These are phyloP conservation scores for Drosophila ficusphila DNA, from an alignment of 1,140 invertebrate genomes.

Conservation along the genomic window DNA sequence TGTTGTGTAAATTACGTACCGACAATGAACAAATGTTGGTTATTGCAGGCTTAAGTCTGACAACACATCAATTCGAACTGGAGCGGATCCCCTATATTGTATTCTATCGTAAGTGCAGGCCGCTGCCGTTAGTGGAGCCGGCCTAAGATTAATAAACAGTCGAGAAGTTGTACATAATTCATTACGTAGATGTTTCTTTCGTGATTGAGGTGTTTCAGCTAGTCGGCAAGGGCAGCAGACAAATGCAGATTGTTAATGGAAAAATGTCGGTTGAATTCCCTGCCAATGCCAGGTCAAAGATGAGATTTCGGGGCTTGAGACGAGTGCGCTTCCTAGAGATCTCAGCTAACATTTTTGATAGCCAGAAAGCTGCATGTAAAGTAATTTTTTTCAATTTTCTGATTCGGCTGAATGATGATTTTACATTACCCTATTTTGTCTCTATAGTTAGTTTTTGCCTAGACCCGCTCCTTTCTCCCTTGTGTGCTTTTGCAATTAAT, in stretches of 20 bases:
- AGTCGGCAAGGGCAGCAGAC: neutral
- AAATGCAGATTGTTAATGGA: neutral
- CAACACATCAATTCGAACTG: constrained; percentile 48
- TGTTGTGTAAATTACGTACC: constrained; percentile 51
- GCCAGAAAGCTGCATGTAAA: constrained; percentile 29
- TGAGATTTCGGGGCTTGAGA: neutral
- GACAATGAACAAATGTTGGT: constrained; percentile 44
- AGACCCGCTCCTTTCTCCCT: neutral
- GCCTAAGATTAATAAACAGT: constrained; percentile 46
- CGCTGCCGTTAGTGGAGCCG: neutral
- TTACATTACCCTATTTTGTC: constrained; percentile 35
- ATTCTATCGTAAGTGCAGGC: constrained; percentile 27
- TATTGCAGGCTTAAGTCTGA: constrained; percentile 45
- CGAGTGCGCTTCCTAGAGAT: neutral
- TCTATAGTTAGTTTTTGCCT: constrained; percentile 12
- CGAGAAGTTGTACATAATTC: constrained; percentile 67
- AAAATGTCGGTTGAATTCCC: neutral
- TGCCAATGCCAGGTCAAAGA: neutral
- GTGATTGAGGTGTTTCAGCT: constrained; percentile 40
- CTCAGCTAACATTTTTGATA: constrained; percentile 1
- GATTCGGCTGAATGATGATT: constrained; percentile 59
- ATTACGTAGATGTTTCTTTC: constrained; percentile 67
- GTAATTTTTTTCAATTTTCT: constrained; percentile 26
- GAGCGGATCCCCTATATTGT: constrained; percentile 18
- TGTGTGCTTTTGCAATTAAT: constrained; percentile 54